Evolutionary conservation across 2,888 invertebrate genomes (phyloP).

Genomic region (Stenichneumon culpator): DNA sequence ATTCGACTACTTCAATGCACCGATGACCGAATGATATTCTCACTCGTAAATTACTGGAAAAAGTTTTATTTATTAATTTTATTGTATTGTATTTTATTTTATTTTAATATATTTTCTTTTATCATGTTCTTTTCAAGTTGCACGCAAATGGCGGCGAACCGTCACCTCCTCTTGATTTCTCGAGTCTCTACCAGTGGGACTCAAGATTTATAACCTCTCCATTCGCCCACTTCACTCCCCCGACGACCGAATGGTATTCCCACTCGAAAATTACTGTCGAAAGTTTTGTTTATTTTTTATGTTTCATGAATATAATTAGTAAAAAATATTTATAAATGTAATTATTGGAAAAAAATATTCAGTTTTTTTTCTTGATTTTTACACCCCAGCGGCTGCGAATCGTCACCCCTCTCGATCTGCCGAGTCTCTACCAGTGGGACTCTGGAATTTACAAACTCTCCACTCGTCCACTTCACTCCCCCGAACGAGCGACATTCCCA

Average conservation of each 20-base stretch:
- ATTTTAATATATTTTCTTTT: too few species aligned
- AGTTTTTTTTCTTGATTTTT: too few species aligned
- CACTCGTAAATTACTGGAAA: background rate
- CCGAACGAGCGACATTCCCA: background rate
- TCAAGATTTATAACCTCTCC: constrained; percentile 41
- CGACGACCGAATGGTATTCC: background rate
- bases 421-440: background rate
- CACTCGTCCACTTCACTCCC: background rate
- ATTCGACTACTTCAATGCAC: background rate
- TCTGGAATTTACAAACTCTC: constrained; percentile 45
- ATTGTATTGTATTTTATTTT: too few species aligned
- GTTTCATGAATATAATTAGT: too few species aligned
- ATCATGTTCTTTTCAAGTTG: too few species aligned
- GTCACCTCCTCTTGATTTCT: background rate
- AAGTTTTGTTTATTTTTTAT: too few species aligned
- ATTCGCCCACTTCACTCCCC: background rate
- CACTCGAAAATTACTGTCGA: background rate
- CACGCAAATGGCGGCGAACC: background rate
- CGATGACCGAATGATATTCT: background rate
- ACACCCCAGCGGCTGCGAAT: background rate
- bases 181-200: background rate
- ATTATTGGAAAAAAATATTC: too few species aligned
- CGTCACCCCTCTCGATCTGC: background rate
- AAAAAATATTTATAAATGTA: too few species aligned
- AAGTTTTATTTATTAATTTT: too few species aligned